These are phyloP conservation scores for Rhagoletis pomonella DNA, from an alignment of 1,140 invertebrate species.

Conservation along the genomic window DNA sequence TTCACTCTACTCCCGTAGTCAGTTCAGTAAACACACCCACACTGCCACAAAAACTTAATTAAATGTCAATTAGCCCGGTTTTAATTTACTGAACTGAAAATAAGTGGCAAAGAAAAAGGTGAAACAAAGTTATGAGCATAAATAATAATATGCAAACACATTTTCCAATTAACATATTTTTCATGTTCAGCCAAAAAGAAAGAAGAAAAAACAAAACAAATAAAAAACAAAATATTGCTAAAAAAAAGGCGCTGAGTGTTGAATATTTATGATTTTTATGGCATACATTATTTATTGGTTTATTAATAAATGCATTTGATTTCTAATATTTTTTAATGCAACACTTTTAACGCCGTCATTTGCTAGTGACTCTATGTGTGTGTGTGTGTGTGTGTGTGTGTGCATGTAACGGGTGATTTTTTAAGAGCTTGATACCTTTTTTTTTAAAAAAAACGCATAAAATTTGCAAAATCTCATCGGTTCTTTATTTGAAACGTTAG, in stretches of 20 bases:
- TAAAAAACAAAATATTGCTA: too few species aligned
- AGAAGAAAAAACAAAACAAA: not conserved
- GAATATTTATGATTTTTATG: constrained; percentile 33
- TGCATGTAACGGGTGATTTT: too few species aligned
- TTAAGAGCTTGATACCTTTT: too few species aligned
- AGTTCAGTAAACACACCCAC: not conserved
- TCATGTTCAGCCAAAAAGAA: not conserved
- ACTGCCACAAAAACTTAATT: constrained; percentile 5
- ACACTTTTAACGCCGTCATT: not conserved
- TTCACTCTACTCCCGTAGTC: not conserved
- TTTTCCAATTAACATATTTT: constrained; percentile 28
- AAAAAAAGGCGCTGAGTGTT: not conserved
- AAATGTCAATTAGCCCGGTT: constrained; percentile 40
- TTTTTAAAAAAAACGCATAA: too few species aligned
- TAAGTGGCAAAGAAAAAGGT: not conserved
- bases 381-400: not conserved
- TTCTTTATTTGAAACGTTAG: too few species aligned
- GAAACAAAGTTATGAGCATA: not conserved
- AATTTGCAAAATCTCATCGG: too few species aligned
- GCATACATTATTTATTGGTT: constrained; percentile 26
- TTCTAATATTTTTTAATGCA: constrained; percentile 14
- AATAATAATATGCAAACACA: constrained; percentile 1
- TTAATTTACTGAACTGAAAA: constrained; percentile 31
- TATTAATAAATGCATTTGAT: constrained; percentile 37
- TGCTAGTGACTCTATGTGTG: not conserved